Percentiles rank a stretch among this genome's conserved stretches.
Evolutionary conservation across 2,888 invertebrate species (phyloP).

Genomic region (Hermaeophaga mercurialis): DNA sequence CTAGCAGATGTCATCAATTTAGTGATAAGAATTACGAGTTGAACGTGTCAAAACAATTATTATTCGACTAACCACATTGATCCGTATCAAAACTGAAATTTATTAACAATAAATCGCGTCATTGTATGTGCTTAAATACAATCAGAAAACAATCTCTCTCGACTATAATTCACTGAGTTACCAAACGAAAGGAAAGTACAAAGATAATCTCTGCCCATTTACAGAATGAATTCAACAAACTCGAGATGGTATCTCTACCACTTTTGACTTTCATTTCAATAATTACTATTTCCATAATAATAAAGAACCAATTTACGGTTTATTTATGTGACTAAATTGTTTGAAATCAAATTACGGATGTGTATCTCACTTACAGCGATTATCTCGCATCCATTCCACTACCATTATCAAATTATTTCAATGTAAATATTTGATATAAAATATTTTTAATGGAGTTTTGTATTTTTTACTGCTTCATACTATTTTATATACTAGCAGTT

Average conservation of each 20-base stretch:
- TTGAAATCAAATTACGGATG: slow-evolving; percentile 34
- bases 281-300: slow-evolving; percentile 37
- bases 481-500: no score
- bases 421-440: no score
- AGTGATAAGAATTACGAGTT: no score
- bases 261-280: slow-evolving; percentile 32
- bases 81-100: not conserved
- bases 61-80: not conserved
- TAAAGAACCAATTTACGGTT: slow-evolving; percentile 36
- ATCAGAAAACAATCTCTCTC: slow-evolving; percentile 10
- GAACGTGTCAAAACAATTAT: no score
- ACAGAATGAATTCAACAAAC: slow-evolving; percentile 20
- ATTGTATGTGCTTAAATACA: slow-evolving; percentile 8
- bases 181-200: not conserved
- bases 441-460: no score
- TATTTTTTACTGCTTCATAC: no score
- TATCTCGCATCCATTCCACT: no score
- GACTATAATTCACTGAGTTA: slow-evolving; percentile 8
- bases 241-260: slow-evolving; percentile 28
- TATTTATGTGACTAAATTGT: slow-evolving; percentile 33
- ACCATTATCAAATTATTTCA: no score
- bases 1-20: no score
- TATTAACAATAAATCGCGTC: not conserved
- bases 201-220: slow-evolving; percentile 6
- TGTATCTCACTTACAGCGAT: slow-evolving; percentile 31